Evolutionary conservation across 2,797 vertebrate genomes (phyloP).

Genomic region (Pogonophryne albipinna): DNA sequence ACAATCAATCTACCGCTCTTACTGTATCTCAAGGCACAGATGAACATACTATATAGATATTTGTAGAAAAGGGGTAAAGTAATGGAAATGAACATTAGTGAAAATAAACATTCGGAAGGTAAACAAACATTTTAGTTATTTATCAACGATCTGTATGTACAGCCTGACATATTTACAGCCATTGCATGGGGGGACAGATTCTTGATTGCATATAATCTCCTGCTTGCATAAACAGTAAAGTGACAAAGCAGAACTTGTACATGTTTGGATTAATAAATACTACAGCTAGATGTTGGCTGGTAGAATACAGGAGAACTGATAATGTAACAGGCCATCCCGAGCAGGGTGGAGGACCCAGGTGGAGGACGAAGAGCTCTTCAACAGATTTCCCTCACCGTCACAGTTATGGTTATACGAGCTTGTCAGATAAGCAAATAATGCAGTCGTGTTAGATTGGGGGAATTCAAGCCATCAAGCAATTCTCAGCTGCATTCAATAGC

Average conservation of each 20-base stretch:
- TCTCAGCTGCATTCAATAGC: slow-evolving; percentile 51
- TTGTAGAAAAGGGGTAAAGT: slow-evolving; percentile 22
- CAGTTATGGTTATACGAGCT: slow-evolving; percentile 36
- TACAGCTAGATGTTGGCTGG: slow-evolving; percentile 44
- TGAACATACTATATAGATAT: slow-evolving; percentile 35
- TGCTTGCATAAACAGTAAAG: slow-evolving; percentile 62
- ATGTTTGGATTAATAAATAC: slow-evolving; percentile 61
- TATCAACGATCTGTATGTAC: slow-evolving; percentile 4
- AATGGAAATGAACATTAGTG: slow-evolving; percentile 5
- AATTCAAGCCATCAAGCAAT: slow-evolving; percentile 46
- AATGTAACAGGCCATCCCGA: slow-evolving; percentile 24
- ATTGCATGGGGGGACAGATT: slow-evolving; percentile 16
- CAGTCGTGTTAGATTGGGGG: slow-evolving; percentile 25
- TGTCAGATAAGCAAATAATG: slow-evolving; percentile 19
- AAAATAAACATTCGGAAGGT: slow-evolving; percentile 39
- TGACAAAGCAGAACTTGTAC: slow-evolving; percentile 59
- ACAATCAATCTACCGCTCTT: slow-evolving; percentile 20
- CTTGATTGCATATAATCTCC: slow-evolving; percentile 63
- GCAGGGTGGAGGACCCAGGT: slow-evolving; percentile 46
- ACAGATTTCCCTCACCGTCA: slow-evolving; percentile 47
- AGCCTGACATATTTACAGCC: slow-evolving; percentile 21
- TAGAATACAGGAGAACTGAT: slow-evolving; percentile 28
- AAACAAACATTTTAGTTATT: slow-evolving; percentile 33
- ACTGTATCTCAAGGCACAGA: slow-evolving; percentile 64
- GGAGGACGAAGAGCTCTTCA: slow-evolving; percentile 31